Conservation (phyloP, 2,888 invertebrate genomes). For the Trissolcus brochymenae region DNA sequence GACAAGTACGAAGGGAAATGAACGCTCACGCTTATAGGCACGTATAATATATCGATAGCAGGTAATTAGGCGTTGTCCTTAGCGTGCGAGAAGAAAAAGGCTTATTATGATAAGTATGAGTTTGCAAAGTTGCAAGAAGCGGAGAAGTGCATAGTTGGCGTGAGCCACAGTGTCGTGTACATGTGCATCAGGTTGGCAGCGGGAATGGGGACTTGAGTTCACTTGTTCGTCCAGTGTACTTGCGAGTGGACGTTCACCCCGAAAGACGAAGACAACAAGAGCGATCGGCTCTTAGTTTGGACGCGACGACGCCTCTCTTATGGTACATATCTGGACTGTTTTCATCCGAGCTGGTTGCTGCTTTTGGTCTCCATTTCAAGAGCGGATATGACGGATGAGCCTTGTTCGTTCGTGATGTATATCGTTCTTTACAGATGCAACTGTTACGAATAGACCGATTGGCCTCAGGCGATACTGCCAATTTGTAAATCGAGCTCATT, state of each 20-base stretch:
- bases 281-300: slow-evolving; percentile 67
- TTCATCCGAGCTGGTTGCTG: slow-evolving; percentile 67
- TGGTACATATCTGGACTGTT: slow-evolving; percentile 73
- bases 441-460: slow-evolving; percentile 27
- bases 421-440: slow-evolving; percentile 34
- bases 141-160: slow-evolving; percentile 45
- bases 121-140: slow-evolving; percentile 38
- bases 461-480: slow-evolving; percentile 29
- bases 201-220: slow-evolving; percentile 67
- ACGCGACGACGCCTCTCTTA: slow-evolving; percentile 62
- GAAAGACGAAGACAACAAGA: slow-evolving; percentile 50
- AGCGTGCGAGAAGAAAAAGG: slow-evolving; percentile 23
- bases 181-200: slow-evolving; percentile 40
- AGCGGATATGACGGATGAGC: slow-evolving; percentile 63
- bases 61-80: slow-evolving; percentile 39
- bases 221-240: slow-evolving; percentile 70
- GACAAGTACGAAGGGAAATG: no score
- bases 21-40: no score
- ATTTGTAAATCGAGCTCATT: slow-evolving; percentile 16
- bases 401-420: slow-evolving; percentile 57
- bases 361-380: slow-evolving; percentile 66
- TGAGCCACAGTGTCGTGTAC: slow-evolving; percentile 45
- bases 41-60: no score
- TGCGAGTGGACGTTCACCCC: slow-evolving; percentile 71
- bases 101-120: slow-evolving; percentile 40